phyloP scores from a whole-genome alignment of 2,888 invertebrate genomes.

The Diadegma fenestrale region DNA sequence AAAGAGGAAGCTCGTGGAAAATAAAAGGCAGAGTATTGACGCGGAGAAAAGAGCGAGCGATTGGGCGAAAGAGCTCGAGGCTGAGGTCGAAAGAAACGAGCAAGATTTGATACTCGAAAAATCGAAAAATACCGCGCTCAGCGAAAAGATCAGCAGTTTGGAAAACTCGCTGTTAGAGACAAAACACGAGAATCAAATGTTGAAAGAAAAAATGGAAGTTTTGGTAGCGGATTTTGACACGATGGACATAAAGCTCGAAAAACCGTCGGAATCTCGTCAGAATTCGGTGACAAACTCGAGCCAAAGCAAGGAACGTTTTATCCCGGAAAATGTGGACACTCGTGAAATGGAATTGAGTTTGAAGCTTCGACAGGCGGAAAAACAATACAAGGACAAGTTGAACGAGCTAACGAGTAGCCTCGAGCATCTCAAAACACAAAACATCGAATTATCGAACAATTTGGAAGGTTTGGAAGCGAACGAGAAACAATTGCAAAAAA shows the following conservation, averaged over 20 bases:
- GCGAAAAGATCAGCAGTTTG: slow-evolving; percentile 70
- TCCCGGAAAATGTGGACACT: slow-evolving; percentile 70
- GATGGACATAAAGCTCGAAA: slow-evolving; percentile 76
- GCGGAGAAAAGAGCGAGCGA: slow-evolving; percentile 74
- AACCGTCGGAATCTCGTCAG: slow-evolving; percentile 41
- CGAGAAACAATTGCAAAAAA: slow-evolving; percentile 82
- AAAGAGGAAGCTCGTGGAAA: slow-evolving; percentile 75
- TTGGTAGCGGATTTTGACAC: slow-evolving; percentile 77
- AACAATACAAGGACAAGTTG: slow-evolving; percentile 73
- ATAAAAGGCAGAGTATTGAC: slow-evolving; percentile 76
- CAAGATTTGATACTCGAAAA: slow-evolving; percentile 75
- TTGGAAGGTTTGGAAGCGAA: slow-evolving; percentile 77
- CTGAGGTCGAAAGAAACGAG: slow-evolving; percentile 79
- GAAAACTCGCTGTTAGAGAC: slow-evolving; percentile 75
- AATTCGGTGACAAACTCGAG: slow-evolving; percentile 60
- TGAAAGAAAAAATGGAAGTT: slow-evolving; percentile 74
- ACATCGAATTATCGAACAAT: slow-evolving; percentile 75
- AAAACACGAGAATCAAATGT: slow-evolving; percentile 75
- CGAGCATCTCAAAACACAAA: slow-evolving; percentile 76
- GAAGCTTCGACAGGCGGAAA: slow-evolving; percentile 73
- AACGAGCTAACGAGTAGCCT: slow-evolving; percentile 72
- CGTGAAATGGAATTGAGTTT: slow-evolving; percentile 77
- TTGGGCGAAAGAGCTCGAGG: slow-evolving; percentile 80
- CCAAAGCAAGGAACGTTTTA: slow-evolving; percentile 76
- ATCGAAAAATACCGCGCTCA: slow-evolving; percentile 58